Conservation (phyloP, 1,140 invertebrate genomes). For the Zaprionus taronus region DNA sequence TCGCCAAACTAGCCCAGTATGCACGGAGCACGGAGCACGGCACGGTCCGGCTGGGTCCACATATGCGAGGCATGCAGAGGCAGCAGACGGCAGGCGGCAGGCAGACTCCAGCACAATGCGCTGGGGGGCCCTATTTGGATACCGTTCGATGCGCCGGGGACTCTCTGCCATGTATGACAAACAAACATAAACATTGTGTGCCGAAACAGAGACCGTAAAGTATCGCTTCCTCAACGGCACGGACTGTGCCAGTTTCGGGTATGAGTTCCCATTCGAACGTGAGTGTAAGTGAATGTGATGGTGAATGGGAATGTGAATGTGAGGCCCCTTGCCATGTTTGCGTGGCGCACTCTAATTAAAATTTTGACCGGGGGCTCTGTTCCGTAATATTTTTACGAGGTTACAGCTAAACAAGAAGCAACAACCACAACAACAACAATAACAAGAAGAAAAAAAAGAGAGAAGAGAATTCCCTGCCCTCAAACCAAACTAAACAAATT, state of each 20-base stretch:
- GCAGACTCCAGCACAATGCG: conserved; percentile 60
- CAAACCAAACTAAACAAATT: conserved; percentile 57
- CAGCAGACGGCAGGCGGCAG: background rate
- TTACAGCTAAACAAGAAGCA: conserved; percentile 35
- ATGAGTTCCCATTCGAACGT: background rate
- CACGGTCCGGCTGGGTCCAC: background rate
- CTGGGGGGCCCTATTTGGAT: conserved; percentile 72
- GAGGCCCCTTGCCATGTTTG: conserved; percentile 61
- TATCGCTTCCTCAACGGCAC: conserved; percentile 59
- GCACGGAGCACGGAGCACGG: background rate
- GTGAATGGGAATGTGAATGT: background rate
- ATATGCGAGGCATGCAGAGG: background rate
- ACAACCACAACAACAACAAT: conserved; percentile 15
- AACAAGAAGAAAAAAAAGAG: conserved; percentile 11
- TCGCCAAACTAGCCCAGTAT: conserved; percentile 28
- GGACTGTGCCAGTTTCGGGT: conserved; percentile 1
- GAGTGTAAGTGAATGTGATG: background rate
- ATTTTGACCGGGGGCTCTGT: conserved; percentile 64
- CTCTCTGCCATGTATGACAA: conserved; percentile 75
- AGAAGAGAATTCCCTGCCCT: conserved; percentile 15
- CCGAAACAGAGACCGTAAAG: conserved; percentile 69
- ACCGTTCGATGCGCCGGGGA: conserved; percentile 77
- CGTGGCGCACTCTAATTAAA: conserved; percentile 78
- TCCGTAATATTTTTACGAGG: conserved; percentile 67
- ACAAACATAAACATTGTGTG: conserved; percentile 81